A percentile compares a stretch with the other conserved stretches of the same genome.
Conservation (phyloP, 2,113 vertebrate species). For the Tylochromis polylepis region DNA sequence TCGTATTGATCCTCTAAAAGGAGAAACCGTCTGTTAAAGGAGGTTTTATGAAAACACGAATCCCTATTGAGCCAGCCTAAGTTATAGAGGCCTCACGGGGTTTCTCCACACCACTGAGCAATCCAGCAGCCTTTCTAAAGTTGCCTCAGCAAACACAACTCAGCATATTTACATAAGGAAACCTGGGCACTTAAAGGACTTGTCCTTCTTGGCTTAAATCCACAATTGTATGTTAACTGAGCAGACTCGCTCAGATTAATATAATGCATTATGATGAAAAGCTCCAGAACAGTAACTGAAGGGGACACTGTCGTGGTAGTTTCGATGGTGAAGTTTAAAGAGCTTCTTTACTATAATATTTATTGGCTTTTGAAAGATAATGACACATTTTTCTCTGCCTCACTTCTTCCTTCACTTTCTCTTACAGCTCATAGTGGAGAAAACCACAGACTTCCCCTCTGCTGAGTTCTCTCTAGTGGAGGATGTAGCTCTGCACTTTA, state of each 20-base stretch:
- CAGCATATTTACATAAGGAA: not conserved
- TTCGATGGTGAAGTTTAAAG: not conserved
- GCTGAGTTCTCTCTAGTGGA: conserved; percentile 93
- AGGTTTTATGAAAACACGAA: not conserved
- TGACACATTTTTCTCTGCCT: not conserved
- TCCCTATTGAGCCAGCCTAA: not conserved
- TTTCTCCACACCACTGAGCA: not conserved
- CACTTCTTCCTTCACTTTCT: not conserved
- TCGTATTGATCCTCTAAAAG: not conserved
- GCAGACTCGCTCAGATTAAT: not conserved
- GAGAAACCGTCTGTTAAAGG: not conserved
- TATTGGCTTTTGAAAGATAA: not conserved
- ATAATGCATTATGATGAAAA: not conserved
- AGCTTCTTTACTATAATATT: not conserved
- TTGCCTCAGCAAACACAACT: not conserved
- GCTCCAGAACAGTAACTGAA: not conserved
- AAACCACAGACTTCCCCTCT: conserved; percentile 88
- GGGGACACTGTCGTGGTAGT: not conserved
- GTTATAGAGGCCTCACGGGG: not conserved
- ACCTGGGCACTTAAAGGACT: not conserved
- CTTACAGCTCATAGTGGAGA: conserved; percentile 91
- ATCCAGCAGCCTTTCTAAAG: not conserved
- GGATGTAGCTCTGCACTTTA: conserved; percentile 92
- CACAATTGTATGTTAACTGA: not conserved
- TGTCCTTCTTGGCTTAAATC: not conserved